A percentile compares a stretch with the other conserved stretches of the same genome.
These are phyloP conservation scores for Arnoldichthys spilopterus DNA, from an alignment of 2,797 vertebrate species.

Conservation along the genomic window DNA sequence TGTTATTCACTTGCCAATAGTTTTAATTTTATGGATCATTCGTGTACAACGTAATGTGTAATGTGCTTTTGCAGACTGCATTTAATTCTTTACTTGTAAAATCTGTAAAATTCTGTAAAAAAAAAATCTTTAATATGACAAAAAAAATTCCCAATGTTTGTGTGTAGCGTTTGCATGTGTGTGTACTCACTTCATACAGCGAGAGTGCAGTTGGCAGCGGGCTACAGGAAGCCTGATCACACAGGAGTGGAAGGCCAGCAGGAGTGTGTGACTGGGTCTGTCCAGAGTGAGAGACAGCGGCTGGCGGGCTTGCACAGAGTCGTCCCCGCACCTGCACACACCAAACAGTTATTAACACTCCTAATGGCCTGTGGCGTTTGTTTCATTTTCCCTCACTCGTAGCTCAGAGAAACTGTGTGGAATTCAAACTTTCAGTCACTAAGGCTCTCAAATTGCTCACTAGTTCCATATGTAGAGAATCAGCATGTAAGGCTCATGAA, in stretches of 20 bases:
- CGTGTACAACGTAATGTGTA: no score
- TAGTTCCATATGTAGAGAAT: no score
- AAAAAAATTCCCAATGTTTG: not conserved
- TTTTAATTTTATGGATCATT: no score
- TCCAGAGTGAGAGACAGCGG: slow-evolving; percentile 90
- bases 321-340: slow-evolving; percentile 83
- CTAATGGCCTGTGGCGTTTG: not conserved
- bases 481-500: no score
- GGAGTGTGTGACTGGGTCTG: slow-evolving; percentile 83
- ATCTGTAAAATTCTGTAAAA: no score
- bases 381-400: not conserved
- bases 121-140: no score
- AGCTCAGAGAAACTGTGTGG: not conserved
- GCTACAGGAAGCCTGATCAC: slow-evolving; percentile 90
- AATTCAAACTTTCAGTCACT: not conserved
- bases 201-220: slow-evolving; percentile 91
- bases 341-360: slow-evolving; percentile 2
- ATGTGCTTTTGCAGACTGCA: no score
- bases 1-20: no score
- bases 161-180: slow-evolving; percentile 23
- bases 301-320: slow-evolving; percentile 80
- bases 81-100: no score
- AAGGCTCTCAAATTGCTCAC: no score
- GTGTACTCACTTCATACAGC: slow-evolving; percentile 93
- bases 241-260: slow-evolving; percentile 90